These are phyloP conservation scores for Hemaris fuciformis DNA, from an alignment of 2,888 invertebrate genomes.

Conservation along the genomic window DNA sequence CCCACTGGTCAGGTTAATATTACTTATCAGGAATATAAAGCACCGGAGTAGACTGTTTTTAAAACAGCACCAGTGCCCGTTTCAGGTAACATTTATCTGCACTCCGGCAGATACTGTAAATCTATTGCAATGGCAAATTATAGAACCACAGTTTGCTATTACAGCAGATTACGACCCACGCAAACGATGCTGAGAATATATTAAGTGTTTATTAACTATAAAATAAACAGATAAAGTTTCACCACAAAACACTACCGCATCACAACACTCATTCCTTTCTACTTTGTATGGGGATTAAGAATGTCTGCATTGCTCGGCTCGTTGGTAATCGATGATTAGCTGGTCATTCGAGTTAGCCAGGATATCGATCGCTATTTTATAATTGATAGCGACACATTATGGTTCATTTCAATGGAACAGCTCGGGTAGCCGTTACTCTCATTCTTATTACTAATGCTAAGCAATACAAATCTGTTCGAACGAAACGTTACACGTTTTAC, in stretches of 20 bases:
- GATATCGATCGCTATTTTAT: too few species aligned
- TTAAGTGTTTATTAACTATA: neutral
- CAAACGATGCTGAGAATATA: neutral
- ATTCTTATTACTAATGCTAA: too few species aligned
- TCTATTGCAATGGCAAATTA: neutral
- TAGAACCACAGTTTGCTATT: neutral
- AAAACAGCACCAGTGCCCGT: neutral
- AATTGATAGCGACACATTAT: too few species aligned
- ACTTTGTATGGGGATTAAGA: too few species aligned
- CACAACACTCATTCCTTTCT: neutral
- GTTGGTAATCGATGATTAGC: too few species aligned
- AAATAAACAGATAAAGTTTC: neutral
- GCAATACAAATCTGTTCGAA: too few species aligned
- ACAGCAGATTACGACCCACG: neutral
- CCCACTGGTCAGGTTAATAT: neutral
- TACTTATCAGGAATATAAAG: neutral
- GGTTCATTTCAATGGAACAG: too few species aligned
- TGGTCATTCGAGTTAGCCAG: too few species aligned
- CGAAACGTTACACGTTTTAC: too few species aligned
- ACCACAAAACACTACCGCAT: neutral
- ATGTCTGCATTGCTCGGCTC: too few species aligned
- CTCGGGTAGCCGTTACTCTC: too few species aligned
- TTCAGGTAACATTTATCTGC: neutral
- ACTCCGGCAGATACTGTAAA: neutral
- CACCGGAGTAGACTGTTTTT: neutral